Percentiles rank a stretch among this genome's conserved stretches.
phyloP scores from a whole-genome alignment of 2,888 invertebrate genomes.

The Melieria crassipennis region DNA sequence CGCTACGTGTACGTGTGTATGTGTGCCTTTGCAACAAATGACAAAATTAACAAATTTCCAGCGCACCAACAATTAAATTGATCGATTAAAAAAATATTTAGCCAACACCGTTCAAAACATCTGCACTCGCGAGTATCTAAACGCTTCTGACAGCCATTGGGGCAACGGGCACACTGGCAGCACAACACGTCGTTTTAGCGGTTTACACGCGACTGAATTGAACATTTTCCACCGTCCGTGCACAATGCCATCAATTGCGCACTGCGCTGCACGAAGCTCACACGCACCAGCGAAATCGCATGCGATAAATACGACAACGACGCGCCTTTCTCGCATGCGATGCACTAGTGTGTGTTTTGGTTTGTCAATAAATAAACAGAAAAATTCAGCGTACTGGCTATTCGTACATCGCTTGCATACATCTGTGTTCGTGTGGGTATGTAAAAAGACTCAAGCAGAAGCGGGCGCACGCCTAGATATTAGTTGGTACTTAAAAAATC shows the following conservation, averaged over 20 bases:
- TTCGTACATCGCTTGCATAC: too few relatives aligned
- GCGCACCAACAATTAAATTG: background rate
- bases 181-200: slow-evolving; percentile 50
- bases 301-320: background rate
- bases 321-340: slow-evolving; percentile 13
- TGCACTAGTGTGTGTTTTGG: background rate
- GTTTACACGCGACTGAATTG: slow-evolving; percentile 56
- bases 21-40: too few relatives aligned
- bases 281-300: background rate
- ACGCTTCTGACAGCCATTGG: slow-evolving; percentile 6
- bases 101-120: background rate
- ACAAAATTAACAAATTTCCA: too few relatives aligned
- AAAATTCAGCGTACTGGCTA: too few relatives aligned
- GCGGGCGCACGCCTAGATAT: too few relatives aligned
- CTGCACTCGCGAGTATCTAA: slow-evolving; percentile 9
- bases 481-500: too few relatives aligned
- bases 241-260: slow-evolving; percentile 22
- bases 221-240: slow-evolving; percentile 23
- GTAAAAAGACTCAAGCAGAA: too few relatives aligned
- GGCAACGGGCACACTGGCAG: slow-evolving; percentile 6
- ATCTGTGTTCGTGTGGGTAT: too few relatives aligned
- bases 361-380: too few relatives aligned
- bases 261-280: too few relatives aligned
- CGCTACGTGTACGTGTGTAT: too few relatives aligned
- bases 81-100: background rate